Evolutionary conservation across 2,888 invertebrate genomes (phyloP).

Genomic region (Schizaphis graminum): DNA sequence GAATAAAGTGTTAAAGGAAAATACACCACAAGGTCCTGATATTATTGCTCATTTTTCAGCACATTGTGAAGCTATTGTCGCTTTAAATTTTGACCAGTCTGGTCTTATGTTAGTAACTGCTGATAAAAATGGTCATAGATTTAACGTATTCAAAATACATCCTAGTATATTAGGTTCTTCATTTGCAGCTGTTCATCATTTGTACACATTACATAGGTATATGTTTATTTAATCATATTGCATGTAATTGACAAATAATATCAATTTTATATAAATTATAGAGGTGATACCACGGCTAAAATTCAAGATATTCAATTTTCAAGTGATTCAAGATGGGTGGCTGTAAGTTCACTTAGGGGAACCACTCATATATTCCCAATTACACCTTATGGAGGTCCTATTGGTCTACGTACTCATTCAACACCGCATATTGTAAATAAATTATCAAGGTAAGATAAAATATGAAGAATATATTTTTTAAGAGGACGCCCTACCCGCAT

Average conservation of each 20-base stretch:
- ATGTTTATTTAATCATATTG: neutral
- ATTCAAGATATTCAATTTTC: constrained; percentile 91
- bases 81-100: constrained; percentile 90
- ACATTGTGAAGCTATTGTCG: constrained; percentile 89
- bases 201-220: constrained; percentile 86
- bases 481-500: too few relatives aligned
- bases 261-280: constrained; percentile 67
- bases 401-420: constrained; percentile 94
- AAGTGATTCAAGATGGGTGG: constrained; percentile 95
- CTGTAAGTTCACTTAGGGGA: constrained; percentile 93
- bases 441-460: constrained; percentile 75
- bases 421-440: constrained; percentile 93
- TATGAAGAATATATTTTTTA: neutral
- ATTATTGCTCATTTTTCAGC: constrained; percentile 90
- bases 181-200: constrained; percentile 91
- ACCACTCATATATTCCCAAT: constrained; percentile 98
- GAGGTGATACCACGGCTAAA: constrained; percentile 92
- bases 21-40: constrained; percentile 78
- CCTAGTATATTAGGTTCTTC: constrained; percentile 91
- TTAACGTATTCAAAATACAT: constrained; percentile 94
- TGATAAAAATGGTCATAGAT: constrained; percentile 93
- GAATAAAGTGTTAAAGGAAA: constrained; percentile 75
- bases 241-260: neutral
- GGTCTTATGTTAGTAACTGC: constrained; percentile 92
- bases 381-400: constrained; percentile 94